Evolutionary conservation across 2,888 invertebrate genomes (phyloP).

Genomic region (Choristoneura rosaceana): DNA sequence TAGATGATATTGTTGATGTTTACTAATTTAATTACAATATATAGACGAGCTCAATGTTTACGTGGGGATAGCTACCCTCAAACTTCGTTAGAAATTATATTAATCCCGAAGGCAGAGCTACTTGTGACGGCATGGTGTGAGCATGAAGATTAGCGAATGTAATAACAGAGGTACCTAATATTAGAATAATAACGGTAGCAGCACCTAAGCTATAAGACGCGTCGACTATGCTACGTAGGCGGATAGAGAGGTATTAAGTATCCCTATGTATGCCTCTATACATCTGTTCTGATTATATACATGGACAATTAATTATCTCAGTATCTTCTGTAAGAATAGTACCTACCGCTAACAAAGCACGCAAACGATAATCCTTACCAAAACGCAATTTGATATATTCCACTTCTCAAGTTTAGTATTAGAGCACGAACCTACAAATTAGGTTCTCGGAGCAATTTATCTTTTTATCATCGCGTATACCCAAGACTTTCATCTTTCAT

Average conservation of each 20-base stretch:
- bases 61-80: too few species aligned
- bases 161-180: not conserved
- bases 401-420: conserved; percentile 5
- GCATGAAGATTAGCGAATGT: conserved; percentile 7
- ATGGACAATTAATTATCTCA: not conserved
- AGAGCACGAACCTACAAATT: conserved; percentile 16
- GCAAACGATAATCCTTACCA: conserved; percentile 1
- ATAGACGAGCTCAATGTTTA: too few species aligned
- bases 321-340: not conserved
- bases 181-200: not conserved
- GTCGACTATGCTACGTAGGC: too few species aligned
- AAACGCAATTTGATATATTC: conserved; percentile 7
- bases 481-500: conserved; percentile 24
- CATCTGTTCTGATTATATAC: not conserved
- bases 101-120: not conserved
- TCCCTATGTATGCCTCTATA: too few species aligned
- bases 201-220: not conserved
- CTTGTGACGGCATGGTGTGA: not conserved
- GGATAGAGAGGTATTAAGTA: too few species aligned
- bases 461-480: conserved; percentile 14
- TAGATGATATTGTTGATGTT: too few species aligned
- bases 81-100: too few species aligned
- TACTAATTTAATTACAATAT: too few species aligned
- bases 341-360: not conserved
- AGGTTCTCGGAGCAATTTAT: conserved; percentile 21